Evolutionary conservation across 2,888 invertebrate genomes (phyloP).

Genomic region (Phasia obesa): DNA sequence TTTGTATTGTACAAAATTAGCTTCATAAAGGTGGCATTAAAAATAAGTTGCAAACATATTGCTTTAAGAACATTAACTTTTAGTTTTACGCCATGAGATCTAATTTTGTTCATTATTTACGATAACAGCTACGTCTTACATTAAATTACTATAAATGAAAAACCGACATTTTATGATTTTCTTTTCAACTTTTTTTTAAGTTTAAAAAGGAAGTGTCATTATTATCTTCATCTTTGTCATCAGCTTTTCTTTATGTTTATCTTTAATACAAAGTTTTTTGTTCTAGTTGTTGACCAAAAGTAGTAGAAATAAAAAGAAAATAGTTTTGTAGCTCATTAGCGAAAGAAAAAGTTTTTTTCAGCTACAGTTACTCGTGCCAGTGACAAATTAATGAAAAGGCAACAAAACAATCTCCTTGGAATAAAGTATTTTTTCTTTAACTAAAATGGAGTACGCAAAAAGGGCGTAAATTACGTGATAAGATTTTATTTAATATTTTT

Average conservation of each 20-base stretch:
- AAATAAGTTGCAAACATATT: too few relatives aligned
- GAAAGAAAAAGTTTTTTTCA: constrained; percentile 43
- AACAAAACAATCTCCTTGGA: constrained; percentile 46
- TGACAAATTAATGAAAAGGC: constrained; percentile 67
- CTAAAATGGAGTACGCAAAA: constrained; percentile 3
- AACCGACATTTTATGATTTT: neutral
- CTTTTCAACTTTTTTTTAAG: neutral
- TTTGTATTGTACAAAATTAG: neutral
- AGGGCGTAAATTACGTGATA: constrained; percentile 12
- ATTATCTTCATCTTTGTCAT: constrained; percentile 69
- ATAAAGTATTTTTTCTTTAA: constrained; percentile 23
- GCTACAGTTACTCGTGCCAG: constrained; percentile 38
- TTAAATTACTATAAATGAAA: constrained; percentile 26
- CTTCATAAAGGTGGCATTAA: too few relatives aligned
- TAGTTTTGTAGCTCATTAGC: constrained; percentile 74
- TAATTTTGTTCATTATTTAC: constrained; percentile 72
- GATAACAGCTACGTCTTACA: constrained; percentile 42
- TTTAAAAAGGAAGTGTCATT: constrained; percentile 58
- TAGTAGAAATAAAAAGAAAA: constrained; percentile 48
- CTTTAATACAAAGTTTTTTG: constrained; percentile 43
- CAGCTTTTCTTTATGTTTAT: constrained; percentile 61
- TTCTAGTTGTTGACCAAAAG: constrained; percentile 53
- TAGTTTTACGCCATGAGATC: too few relatives aligned
- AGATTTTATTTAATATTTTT: constrained; percentile 40
- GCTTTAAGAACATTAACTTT: constrained; percentile 58